Conservation (phyloP, 2,797 vertebrate species). For the Dromococcyx pavoninus region DNA sequence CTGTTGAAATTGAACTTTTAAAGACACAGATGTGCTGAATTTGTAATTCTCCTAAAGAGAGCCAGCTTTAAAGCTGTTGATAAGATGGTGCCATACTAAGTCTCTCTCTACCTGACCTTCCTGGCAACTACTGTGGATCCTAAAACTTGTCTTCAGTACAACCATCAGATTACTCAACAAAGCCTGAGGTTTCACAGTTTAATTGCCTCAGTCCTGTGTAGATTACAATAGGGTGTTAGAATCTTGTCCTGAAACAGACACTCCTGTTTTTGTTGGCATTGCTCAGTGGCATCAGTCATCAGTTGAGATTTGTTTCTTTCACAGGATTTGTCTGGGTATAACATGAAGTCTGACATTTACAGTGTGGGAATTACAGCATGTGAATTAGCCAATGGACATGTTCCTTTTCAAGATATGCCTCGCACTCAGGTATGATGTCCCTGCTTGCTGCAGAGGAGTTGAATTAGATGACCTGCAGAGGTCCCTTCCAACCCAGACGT, state of each 20-base stretch:
- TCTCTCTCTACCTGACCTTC: background rate
- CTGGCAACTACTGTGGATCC: background rate
- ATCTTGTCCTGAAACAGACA: background rate
- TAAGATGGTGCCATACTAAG: background rate
- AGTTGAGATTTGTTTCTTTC: constrained; percentile 25
- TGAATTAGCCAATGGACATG: constrained; percentile 93
- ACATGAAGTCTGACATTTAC: constrained; percentile 98
- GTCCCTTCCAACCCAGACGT: no score
- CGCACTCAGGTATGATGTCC: constrained; percentile 94
- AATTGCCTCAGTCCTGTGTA: background rate
- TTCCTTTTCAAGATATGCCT: constrained; percentile 95
- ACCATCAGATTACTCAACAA: background rate
- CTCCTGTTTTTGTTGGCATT: background rate
- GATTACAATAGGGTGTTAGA: background rate
- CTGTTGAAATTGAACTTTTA: background rate
- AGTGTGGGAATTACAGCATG: constrained; percentile 95
- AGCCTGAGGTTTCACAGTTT: background rate
- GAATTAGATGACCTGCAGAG: no score
- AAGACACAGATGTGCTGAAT: background rate
- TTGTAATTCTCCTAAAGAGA: background rate
- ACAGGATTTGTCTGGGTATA: constrained; percentile 95
- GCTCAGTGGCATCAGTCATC: background rate
- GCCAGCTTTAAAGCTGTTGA: background rate
- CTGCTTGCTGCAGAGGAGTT: no score
- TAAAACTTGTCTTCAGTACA: background rate